These are phyloP conservation scores for Terebella lapidaria DNA, from an alignment of 2,888 invertebrate species.

Conservation along the genomic window DNA sequence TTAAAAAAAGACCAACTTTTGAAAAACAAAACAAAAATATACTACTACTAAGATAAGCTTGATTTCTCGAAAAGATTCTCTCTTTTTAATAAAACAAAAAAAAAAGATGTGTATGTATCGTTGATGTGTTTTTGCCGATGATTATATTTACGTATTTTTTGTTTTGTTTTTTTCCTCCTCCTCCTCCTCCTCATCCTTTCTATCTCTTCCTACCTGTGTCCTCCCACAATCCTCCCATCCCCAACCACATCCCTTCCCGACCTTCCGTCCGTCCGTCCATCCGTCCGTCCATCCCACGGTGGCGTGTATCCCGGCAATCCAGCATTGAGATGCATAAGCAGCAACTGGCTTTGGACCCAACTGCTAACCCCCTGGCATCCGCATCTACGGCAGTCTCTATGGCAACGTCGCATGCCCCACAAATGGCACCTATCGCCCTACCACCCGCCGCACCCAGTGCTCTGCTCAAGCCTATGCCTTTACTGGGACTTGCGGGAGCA, in stretches of 20 bases:
- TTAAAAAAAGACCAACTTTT: too few species aligned
- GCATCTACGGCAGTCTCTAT: neutral
- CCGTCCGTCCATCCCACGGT: neutral
- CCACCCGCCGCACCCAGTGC: neutral
- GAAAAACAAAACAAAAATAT: too few species aligned
- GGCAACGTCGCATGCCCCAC: neutral
- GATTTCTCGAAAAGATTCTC: too few species aligned
- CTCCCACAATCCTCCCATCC: neutral
- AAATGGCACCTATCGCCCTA: neutral
- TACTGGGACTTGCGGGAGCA: neutral
- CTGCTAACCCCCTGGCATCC: neutral
- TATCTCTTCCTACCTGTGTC: neutral
- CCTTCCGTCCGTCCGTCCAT: neutral
- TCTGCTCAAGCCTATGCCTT: neutral
- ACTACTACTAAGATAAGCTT: too few species aligned
- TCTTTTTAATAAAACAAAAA: too few species aligned
- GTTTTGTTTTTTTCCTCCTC: neutral
- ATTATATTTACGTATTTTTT: neutral
- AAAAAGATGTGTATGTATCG: too few species aligned
- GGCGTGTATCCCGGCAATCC: neutral
- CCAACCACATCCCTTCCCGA: neutral
- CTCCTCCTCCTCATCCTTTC: neutral
- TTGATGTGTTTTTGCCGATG: too few species aligned
- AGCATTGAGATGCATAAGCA: conserved; percentile 6
- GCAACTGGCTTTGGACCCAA: conserved; percentile 1